Evolutionary conservation across 2,113 vertebrate genomes (phyloP).

Genomic region (Pogonocichla stellata): DNA sequence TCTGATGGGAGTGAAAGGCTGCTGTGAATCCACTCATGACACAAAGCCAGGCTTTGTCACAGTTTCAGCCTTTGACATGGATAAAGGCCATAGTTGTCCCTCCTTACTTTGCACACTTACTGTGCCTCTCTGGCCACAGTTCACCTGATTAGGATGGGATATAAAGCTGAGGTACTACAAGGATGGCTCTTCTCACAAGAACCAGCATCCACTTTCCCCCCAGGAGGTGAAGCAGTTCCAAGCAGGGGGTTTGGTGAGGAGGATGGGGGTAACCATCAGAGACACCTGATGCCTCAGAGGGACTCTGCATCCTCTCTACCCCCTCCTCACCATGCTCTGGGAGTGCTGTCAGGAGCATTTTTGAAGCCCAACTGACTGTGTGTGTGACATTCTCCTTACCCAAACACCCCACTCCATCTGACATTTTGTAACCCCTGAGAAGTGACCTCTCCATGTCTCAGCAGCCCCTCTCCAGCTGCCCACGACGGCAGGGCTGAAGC

Average conservation of each 20-base stretch:
- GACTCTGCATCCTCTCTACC: not conserved
- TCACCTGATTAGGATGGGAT: not conserved
- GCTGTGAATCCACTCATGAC: not conserved
- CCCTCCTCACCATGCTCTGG: not conserved
- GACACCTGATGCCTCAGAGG: not conserved
- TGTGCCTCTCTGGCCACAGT: not conserved
- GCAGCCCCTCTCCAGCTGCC: not conserved
- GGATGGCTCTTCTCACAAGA: not conserved
- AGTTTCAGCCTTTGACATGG: not conserved
- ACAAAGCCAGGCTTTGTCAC: not conserved
- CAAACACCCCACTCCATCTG: not conserved
- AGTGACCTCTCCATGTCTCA: not conserved
- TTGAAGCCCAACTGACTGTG: not conserved
- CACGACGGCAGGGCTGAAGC: not conserved
- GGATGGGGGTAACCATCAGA: rapidly evolving
- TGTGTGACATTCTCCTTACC: not conserved
- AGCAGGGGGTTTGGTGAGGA: not conserved
- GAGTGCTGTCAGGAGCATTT: not conserved
- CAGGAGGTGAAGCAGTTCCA: not conserved
- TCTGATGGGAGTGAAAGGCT: not conserved
- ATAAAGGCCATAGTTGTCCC: not conserved
- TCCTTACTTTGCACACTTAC: not conserved
- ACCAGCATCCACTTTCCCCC: not conserved
- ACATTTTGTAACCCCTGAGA: not conserved
- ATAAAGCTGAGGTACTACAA: not conserved